Conservation (phyloP, 23 tunicate genomes). For the Ciona savignyi region DNA sequence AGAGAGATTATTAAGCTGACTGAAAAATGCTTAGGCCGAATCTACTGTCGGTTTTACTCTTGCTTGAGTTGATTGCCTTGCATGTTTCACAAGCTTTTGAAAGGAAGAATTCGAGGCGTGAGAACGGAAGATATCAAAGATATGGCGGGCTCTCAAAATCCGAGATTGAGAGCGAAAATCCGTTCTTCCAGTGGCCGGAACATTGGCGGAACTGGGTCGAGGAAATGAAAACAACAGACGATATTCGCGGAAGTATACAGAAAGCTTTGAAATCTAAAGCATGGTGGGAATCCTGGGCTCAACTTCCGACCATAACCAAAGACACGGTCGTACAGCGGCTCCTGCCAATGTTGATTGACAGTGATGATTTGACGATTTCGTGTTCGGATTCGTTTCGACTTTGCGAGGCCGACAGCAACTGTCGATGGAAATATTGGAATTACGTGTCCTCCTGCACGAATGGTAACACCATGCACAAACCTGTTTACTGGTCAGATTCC, state of each 20-base stretch:
- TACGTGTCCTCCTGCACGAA: slow-evolving; percentile 41
- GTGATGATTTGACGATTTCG: slow-evolving; percentile 23
- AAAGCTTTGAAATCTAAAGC: slow-evolving; percentile 11
- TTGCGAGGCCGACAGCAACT: slow-evolving; percentile 58
- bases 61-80: not conserved
- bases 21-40: too few relatives aligned
- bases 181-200: slow-evolving; percentile 1
- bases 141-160: too few relatives aligned
- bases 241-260: slow-evolving; percentile 13
- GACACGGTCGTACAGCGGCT: slow-evolving; percentile 24
- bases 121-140: too few relatives aligned
- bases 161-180: too few relatives aligned
- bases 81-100: not conserved
- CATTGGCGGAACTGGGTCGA: slow-evolving; percentile 11
- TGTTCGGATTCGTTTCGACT: slow-evolving; percentile 58
- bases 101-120: too few relatives aligned
- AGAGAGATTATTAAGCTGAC: too few relatives aligned
- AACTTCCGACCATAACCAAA: slow-evolving; percentile 26
- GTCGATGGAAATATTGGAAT: slow-evolving; percentile 47
- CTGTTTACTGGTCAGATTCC: not conserved
- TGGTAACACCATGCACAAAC: not conserved
- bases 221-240: not conserved
- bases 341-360: slow-evolving; percentile 21
- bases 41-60: too few relatives aligned
- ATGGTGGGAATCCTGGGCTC: slow-evolving; percentile 48